These are phyloP conservation scores for Mizuhopecten yessoensis DNA, from an alignment of 1,140 invertebrate species.

Conservation along the genomic window DNA sequence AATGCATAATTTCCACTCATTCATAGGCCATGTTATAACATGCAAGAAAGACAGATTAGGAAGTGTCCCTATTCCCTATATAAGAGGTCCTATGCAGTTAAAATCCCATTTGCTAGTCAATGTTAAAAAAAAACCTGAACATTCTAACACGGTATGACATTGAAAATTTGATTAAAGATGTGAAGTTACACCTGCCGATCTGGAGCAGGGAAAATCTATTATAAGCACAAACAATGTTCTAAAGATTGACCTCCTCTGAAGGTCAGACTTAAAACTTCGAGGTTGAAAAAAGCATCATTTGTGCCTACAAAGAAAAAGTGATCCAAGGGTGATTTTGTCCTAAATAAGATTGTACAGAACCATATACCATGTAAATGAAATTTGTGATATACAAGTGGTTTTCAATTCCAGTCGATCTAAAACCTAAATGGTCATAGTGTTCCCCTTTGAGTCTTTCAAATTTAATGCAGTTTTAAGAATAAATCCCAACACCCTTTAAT, in stretches of 20 bases:
- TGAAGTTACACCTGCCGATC: slow-evolving; percentile 1
- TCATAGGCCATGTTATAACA: not conserved
- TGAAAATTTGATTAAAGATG: not conserved
- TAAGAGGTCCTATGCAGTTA: not conserved
- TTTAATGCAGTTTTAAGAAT: not conserved
- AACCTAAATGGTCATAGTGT: not conserved
- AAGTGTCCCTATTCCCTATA: not conserved
- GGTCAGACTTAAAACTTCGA: not conserved
- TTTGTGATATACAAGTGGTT: slow-evolving; percentile 34
- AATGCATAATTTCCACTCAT: not conserved
- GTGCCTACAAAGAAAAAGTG: not conserved
- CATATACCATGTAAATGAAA: slow-evolving; percentile 12
- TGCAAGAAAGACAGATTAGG: not conserved
- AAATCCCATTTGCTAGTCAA: not conserved
- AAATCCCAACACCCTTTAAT: not conserved
- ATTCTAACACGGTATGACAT: not conserved
- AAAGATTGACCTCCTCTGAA: not conserved
- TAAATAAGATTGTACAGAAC: not conserved
- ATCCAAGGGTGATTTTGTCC: not conserved
- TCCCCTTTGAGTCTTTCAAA: not conserved
- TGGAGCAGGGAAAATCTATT: slow-evolving; percentile 22
- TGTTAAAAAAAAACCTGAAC: not conserved
- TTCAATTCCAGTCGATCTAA: not conserved
- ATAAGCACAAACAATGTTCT: not conserved
- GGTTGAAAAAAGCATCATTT: slow-evolving; percentile 19